A percentile compares a stretch with the other conserved stretches of the same genome.
phyloP scores from a whole-genome alignment of 1,140 invertebrate species.

The Yoshiicerus persimilis region DNA sequence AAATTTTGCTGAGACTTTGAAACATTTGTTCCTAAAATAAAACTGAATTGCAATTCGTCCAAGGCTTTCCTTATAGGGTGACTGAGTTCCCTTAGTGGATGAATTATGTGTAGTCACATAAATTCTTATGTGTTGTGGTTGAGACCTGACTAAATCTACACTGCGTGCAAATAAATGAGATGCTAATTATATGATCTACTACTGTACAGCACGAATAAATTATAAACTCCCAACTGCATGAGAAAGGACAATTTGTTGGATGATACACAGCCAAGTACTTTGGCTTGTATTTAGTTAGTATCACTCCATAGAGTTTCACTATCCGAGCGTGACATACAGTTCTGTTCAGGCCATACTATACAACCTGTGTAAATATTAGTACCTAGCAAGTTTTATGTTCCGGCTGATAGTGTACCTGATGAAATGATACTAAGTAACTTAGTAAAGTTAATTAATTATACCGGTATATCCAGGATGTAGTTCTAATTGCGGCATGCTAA shows the following conservation, averaged over 20 bases:
- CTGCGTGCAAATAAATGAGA: background rate
- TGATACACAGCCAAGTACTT: background rate
- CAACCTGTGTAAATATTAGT: no score
- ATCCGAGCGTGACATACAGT: background rate
- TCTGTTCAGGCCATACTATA: background rate
- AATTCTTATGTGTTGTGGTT: background rate
- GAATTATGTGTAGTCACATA: background rate
- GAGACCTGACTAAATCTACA: background rate
- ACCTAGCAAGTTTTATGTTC: no score
- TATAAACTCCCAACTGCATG: background rate
- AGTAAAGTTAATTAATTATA: no score
- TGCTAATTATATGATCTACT: background rate
- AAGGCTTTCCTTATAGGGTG: no score
- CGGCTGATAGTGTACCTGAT: no score
- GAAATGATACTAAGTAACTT: no score
- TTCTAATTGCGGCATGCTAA: no score
- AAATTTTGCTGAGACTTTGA: no score
- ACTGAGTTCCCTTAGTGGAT: no score
- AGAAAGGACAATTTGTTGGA: background rate
- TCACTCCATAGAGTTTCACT: background rate
- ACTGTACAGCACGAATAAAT: background rate
- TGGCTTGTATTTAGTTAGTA: background rate
- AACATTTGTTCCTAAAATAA: no score
- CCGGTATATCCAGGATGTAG: no score
- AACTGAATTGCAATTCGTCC: no score